phyloP scores from a whole-genome alignment of 2,797 vertebrate species.

The Channa striata region DNA sequence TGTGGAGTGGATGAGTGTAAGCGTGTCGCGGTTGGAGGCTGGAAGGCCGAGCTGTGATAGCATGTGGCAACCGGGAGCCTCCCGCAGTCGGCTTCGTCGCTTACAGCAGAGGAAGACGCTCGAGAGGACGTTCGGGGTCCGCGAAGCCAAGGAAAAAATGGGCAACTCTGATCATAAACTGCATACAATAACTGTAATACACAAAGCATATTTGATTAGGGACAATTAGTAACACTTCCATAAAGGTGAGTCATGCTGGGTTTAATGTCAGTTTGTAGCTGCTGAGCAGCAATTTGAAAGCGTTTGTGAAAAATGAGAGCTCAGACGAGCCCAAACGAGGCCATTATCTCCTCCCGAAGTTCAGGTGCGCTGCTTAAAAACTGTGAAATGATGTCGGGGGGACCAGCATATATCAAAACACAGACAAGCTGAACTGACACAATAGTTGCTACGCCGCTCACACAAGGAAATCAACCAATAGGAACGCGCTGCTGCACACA shows the following conservation, averaged over 20 bases:
- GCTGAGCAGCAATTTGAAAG: neutral
- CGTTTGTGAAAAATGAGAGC: neutral
- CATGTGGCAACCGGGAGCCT: conserved; percentile 76
- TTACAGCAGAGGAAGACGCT: conserved; percentile 35
- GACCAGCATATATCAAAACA: conserved; percentile 18
- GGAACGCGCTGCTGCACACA: conserved; percentile 15
- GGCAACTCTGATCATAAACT: neutral
- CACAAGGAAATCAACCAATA: conserved; percentile 34
- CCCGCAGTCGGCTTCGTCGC: conserved; percentile 60
- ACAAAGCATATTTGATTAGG: conserved; percentile 2
- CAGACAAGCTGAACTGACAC: conserved; percentile 5
- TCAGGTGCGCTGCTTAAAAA: neutral
- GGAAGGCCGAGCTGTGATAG: conserved; percentile 79
- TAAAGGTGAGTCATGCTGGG: neutral
- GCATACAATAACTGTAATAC: neutral
- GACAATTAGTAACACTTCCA: neutral
- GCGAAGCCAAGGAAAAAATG: neutral
- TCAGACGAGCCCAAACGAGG: neutral
- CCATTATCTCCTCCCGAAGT: neutral
- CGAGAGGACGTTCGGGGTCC: conserved; percentile 18
- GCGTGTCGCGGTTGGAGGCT: conserved; percentile 74
- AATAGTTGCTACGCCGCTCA: neutral
- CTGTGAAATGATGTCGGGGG: conserved; percentile 4
- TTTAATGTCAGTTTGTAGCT: neutral
- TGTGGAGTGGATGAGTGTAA: conserved; percentile 78